Evolutionary conservation across 2,888 invertebrate species (phyloP).

Genomic region (Buathra laborator): DNA sequence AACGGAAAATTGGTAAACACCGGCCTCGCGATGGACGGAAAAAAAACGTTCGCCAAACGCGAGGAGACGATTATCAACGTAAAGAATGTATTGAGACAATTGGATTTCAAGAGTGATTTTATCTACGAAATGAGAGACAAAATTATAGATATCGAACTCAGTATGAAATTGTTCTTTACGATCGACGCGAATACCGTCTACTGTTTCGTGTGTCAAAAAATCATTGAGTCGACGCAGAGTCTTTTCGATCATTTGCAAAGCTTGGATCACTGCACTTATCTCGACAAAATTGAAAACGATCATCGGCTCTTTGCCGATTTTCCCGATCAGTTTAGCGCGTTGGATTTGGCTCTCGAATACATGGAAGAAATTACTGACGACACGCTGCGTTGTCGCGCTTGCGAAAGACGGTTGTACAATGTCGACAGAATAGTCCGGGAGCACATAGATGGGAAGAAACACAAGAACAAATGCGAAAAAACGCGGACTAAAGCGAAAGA

Average conservation of each 20-base stretch:
- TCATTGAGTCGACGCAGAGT: constrained; percentile 65
- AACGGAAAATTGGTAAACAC: not conserved
- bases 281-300: constrained; percentile 70
- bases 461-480: not conserved
- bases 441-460: constrained; percentile 44
- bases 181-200: constrained; percentile 47
- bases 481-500: not conserved
- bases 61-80: not conserved
- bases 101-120: constrained; percentile 12
- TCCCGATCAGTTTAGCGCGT: constrained; percentile 72
- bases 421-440: constrained; percentile 31
- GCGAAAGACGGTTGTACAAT: constrained; percentile 67
- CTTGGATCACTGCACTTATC: constrained; percentile 70
- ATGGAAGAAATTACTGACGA: constrained; percentile 70
- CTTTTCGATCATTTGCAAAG: constrained; percentile 75
- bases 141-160: constrained; percentile 23
- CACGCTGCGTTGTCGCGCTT: constrained; percentile 71
- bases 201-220: constrained; percentile 75
- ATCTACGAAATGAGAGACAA: constrained; percentile 51
- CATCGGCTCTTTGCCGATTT: constrained; percentile 63
- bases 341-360: constrained; percentile 71
- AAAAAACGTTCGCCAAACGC: not conserved
- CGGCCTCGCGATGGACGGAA: not conserved
- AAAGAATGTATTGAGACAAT: not conserved
- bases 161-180: constrained; percentile 35